Percentiles rank a stretch among this genome's conserved stretches.
These are phyloP conservation scores for Steromphala cineraria DNA, from an alignment of 2,888 invertebrate species.

Conservation along the genomic window DNA sequence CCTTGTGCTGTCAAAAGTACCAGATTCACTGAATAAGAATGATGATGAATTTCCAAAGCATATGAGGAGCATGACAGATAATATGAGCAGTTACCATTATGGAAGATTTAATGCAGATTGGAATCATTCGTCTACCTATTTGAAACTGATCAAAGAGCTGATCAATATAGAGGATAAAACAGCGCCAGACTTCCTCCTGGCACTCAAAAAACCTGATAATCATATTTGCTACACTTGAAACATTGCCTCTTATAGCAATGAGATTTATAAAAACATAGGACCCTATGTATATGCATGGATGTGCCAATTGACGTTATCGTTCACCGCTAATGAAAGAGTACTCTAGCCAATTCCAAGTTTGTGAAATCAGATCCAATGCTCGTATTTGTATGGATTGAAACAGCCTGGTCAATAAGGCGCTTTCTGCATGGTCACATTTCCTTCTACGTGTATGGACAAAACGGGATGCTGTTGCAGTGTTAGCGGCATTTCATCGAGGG, in stretches of 20 bases:
- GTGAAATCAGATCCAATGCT: not conserved
- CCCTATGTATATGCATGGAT: not conserved
- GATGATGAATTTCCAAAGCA: no score
- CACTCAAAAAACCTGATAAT: no score
- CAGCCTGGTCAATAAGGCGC: not conserved
- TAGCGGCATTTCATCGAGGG: not conserved
- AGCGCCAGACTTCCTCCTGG: no score
- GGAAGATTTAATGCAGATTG: no score
- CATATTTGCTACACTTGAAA: not conserved
- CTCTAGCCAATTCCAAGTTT: constrained; percentile 4
- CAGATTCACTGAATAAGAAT: no score
- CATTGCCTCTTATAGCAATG: not conserved
- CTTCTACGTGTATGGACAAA: not conserved
- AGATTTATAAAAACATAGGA: not conserved
- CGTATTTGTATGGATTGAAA: constrained; percentile 6
- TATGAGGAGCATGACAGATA: no score
- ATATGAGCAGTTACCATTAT: no score
- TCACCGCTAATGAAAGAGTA: not conserved
- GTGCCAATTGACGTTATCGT: not conserved
- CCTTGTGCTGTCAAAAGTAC: no score
- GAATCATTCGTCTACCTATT: no score
- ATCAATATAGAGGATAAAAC: no score
- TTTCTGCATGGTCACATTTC: constrained; percentile 8
- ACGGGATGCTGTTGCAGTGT: not conserved
- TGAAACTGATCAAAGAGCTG: no score